phyloP scores from a whole-genome alignment of 2,888 invertebrate genomes.

The Cylindroiulus punctatus region DNA sequence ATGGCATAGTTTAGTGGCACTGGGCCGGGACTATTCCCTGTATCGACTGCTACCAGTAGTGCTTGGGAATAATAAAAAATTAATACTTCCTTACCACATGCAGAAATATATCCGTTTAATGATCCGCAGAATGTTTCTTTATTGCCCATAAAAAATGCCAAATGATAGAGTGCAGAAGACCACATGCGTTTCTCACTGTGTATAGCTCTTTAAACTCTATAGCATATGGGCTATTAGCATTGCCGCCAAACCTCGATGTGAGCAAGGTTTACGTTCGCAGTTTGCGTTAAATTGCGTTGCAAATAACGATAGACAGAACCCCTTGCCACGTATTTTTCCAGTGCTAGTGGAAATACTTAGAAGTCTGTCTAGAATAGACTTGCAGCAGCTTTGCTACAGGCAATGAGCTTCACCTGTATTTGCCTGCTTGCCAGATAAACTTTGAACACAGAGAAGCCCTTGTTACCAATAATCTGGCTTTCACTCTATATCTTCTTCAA shows the following conservation, averaged over 20 bases:
- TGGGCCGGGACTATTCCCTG: not conserved
- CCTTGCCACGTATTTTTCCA: not conserved
- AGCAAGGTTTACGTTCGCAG: not conserved
- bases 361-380: too few relatives aligned
- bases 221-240: constrained; percentile 29
- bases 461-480: too few relatives aligned
- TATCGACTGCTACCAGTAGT: not conserved
- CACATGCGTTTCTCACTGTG: constrained; percentile 7
- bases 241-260: not conserved
- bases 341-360: not conserved
- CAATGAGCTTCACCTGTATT: too few relatives aligned
- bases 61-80: constrained; percentile 26
- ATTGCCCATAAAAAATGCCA: constrained; percentile 32
- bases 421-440: too few relatives aligned
- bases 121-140: constrained; percentile 32
- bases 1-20: constrained; percentile 16
- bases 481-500: too few relatives aligned
- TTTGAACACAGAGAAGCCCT: too few relatives aligned
- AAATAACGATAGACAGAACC: not conserved
- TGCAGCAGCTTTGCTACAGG: too few relatives aligned
- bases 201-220: not conserved
- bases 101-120: constrained; percentile 32
- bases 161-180: constrained; percentile 32
- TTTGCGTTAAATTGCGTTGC: not conserved
- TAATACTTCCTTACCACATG: constrained; percentile 32